A percentile compares a stretch with the other conserved stretches of the same genome.
Conservation (phyloP, 2,888 invertebrate genomes). For the Hirtodrosophila histrioides region DNA sequence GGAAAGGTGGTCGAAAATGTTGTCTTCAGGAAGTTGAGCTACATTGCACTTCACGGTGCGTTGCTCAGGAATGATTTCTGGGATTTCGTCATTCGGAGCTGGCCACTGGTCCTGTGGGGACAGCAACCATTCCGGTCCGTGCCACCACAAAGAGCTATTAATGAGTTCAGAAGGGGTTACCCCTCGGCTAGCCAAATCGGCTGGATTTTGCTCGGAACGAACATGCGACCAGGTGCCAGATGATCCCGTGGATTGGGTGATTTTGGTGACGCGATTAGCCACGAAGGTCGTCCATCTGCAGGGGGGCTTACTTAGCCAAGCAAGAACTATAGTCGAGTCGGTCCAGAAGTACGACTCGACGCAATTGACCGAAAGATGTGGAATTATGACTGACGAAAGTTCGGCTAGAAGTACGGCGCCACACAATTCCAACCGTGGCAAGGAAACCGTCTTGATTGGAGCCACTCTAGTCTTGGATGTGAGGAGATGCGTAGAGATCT, state of each 20-base stretch:
- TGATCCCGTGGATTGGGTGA: background rate
- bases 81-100: too few relatives aligned
- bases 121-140: too few relatives aligned
- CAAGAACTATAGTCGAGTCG: background rate
- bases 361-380: background rate
- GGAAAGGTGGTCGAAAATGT: too few relatives aligned
- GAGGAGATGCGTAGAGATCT: slow-evolving; percentile 9
- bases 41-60: too few relatives aligned
- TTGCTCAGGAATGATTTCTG: too few relatives aligned
- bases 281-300: slow-evolving; percentile 11
- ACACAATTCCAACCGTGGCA: slow-evolving; percentile 31
- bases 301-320: slow-evolving; percentile 6
- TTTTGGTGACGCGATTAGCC: slow-evolving; percentile 6
- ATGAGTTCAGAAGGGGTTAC: background rate
- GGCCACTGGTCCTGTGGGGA: too few relatives aligned
- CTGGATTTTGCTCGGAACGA: background rate
- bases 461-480: slow-evolving; percentile 21
- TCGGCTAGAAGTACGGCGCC: slow-evolving; percentile 22
- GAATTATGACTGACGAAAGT: background rate
- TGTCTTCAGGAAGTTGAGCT: too few relatives aligned
- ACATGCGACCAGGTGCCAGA: slow-evolving; percentile 1
- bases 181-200: background rate
- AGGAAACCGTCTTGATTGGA: slow-evolving; percentile 5
- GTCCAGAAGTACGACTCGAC: background rate
- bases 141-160: too few relatives aligned